These are phyloP conservation scores for Matsumyia berberina DNA, from an alignment of 2,888 invertebrate species.

Conservation along the genomic window DNA sequence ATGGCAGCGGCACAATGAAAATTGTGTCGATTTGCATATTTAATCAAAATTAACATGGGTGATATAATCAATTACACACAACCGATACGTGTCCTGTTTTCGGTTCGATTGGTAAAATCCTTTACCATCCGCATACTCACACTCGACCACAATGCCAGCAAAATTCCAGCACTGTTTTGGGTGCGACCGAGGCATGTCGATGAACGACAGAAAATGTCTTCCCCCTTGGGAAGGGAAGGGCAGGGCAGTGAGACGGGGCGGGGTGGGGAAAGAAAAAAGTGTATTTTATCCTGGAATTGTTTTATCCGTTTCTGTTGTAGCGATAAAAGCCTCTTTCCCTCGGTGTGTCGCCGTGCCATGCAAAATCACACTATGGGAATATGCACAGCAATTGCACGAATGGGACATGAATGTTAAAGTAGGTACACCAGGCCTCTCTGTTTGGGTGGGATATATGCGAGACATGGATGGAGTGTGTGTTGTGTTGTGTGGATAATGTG, in stretches of 20 bases:
- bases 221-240: constrained; percentile 27
- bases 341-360: constrained; percentile 30
- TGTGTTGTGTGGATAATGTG: constrained; percentile 72
- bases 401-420: constrained; percentile 75
- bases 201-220: constrained; percentile 55
- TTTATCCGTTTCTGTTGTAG: constrained; percentile 75
- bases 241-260: constrained; percentile 5
- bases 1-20: constrained; percentile 79
- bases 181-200: constrained; percentile 39
- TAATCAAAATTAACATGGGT: constrained; percentile 85
- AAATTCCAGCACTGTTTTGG: constrained; percentile 48
- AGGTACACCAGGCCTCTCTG: constrained; percentile 58
- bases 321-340: constrained; percentile 70
- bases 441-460: constrained; percentile 41
- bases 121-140: constrained; percentile 77
- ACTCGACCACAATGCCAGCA: constrained; percentile 50
- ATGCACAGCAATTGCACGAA: constrained; percentile 73
- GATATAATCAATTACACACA: constrained; percentile 84
- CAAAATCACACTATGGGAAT: constrained; percentile 73
- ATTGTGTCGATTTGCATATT: constrained; percentile 84
- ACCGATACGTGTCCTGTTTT: constrained; percentile 80
- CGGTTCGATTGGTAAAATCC: constrained; percentile 82
- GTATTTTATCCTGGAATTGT: constrained; percentile 73
- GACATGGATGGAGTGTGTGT: constrained; percentile 39
- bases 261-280: constrained; percentile 41